phyloP scores from a whole-genome alignment of 1,140 invertebrate genomes.

The Drosophila tsacasi region DNA sequence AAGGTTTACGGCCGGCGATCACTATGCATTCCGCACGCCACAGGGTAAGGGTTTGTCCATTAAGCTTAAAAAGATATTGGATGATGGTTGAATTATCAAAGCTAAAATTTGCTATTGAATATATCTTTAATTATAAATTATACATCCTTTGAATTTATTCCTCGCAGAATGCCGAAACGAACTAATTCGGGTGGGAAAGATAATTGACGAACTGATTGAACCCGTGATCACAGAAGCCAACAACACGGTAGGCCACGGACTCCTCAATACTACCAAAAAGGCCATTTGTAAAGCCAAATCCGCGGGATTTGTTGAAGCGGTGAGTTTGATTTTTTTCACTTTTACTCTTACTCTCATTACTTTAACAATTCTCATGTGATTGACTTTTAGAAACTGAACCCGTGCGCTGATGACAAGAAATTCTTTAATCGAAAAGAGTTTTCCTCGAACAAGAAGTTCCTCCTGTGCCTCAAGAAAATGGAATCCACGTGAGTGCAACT shows the following conservation, averaged over 20 bases:
- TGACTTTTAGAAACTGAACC: slow-evolving; percentile 13
- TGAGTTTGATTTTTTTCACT: not conserved
- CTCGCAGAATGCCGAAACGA: slow-evolving; percentile 75
- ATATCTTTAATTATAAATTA: not conserved
- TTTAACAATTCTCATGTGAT: too few relatives aligned
- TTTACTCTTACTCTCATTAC: not conserved
- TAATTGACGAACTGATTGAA: slow-evolving; percentile 74
- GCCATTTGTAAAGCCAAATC: slow-evolving; percentile 5
- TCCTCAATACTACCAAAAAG: not conserved
- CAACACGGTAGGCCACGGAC: slow-evolving; percentile 30
- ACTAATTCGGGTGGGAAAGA: slow-evolving; percentile 71
- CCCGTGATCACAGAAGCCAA: slow-evolving; percentile 60
- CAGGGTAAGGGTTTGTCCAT: slow-evolving; percentile 50
- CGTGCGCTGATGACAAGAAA: slow-evolving; percentile 10
- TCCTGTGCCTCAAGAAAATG: slow-evolving; percentile 64
- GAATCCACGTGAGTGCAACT: slow-evolving; percentile 54
- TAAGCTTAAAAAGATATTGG: too few relatives aligned
- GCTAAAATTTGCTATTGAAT: too few relatives aligned
- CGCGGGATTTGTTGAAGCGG: not conserved
- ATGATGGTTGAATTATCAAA: not conserved
- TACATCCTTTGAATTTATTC: not conserved
- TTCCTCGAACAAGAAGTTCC: slow-evolving; percentile 56
- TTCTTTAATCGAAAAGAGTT: slow-evolving; percentile 56
- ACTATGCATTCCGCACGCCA: slow-evolving; percentile 72
- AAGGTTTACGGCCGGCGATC: slow-evolving; percentile 71